Evolutionary conservation across 2,888 invertebrate genomes (phyloP).

Genomic region (Pollenia labialis): DNA sequence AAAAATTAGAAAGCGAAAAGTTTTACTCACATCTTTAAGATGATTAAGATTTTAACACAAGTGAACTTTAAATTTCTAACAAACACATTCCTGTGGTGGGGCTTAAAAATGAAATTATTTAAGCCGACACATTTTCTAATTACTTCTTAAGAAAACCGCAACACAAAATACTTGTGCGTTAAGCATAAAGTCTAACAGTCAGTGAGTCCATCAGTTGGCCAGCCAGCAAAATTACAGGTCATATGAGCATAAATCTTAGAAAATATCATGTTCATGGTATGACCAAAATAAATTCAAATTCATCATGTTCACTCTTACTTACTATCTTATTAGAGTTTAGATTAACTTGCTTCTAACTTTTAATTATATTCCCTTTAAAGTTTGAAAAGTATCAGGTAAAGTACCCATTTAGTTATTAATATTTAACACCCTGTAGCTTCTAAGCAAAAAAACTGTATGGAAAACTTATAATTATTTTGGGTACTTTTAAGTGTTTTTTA

Average conservation of each 20-base stretch:
- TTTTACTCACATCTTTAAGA: constrained; percentile 49
- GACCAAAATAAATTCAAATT: constrained; percentile 49
- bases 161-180: neutral
- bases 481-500: constrained; percentile 5
- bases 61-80: constrained; percentile 35
- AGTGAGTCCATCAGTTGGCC: neutral
- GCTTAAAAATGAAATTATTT: constrained; percentile 40
- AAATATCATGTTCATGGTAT: constrained; percentile 23
- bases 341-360: neutral
- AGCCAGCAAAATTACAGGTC: constrained; percentile 58
- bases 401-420: neutral
- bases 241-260: constrained; percentile 48
- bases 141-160: constrained; percentile 51
- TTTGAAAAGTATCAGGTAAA: neutral
- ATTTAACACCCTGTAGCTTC: constrained; percentile 58
- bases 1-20: constrained; percentile 74
- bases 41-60: constrained; percentile 58
- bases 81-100: constrained; percentile 63
- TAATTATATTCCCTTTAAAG: constrained; percentile 22
- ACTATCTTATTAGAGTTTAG: neutral
- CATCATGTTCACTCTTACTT: constrained; percentile 41
- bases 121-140: constrained; percentile 72
- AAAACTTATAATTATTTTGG: constrained; percentile 4
- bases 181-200: constrained; percentile 15
- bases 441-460: neutral